phyloP scores from a whole-genome alignment of 2,888 invertebrate species.

The Phalangium opilio region DNA sequence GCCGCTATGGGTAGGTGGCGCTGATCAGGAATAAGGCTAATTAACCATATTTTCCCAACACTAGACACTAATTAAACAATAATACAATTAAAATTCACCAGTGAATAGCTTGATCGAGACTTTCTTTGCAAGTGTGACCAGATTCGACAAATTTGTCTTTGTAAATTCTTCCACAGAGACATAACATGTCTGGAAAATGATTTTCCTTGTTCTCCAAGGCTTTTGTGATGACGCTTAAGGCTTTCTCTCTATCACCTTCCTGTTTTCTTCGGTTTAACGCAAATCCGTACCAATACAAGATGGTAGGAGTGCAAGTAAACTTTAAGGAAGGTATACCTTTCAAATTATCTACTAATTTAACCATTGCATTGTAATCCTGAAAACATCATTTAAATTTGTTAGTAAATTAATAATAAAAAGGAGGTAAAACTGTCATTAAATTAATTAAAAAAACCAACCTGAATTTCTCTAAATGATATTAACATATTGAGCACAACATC shows the following conservation, averaged over 20 bases:
- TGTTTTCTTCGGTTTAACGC: constrained; percentile 86
- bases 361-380: constrained; percentile 89
- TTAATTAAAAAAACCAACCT: constrained; percentile 32
- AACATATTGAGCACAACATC: constrained; percentile 91
- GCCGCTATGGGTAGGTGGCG: no score
- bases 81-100: no score
- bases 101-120: constrained; percentile 78
- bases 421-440: background rate
- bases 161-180: constrained; percentile 92
- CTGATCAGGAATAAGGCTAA: no score
- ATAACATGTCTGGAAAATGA: constrained; percentile 90
- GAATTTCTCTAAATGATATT: constrained; percentile 76
- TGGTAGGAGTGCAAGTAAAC: constrained; percentile 74
- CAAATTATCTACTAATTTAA: constrained; percentile 84
- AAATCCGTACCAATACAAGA: constrained; percentile 87
- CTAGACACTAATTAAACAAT: background rate
- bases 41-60: no score
- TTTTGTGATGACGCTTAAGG: constrained; percentile 74
- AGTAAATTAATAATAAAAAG: background rate
- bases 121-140: constrained; percentile 69
- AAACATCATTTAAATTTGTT: constrained; percentile 8
- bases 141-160: constrained; percentile 79
- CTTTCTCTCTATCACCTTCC: constrained; percentile 85
- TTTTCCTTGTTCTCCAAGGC: constrained; percentile 86
- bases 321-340: constrained; percentile 75